Percentiles rank a stretch among this genome's conserved stretches.
Conservation (phyloP, 53 echinoderm and acorn worm genomes). For the Actinopyga echinites region DNA sequence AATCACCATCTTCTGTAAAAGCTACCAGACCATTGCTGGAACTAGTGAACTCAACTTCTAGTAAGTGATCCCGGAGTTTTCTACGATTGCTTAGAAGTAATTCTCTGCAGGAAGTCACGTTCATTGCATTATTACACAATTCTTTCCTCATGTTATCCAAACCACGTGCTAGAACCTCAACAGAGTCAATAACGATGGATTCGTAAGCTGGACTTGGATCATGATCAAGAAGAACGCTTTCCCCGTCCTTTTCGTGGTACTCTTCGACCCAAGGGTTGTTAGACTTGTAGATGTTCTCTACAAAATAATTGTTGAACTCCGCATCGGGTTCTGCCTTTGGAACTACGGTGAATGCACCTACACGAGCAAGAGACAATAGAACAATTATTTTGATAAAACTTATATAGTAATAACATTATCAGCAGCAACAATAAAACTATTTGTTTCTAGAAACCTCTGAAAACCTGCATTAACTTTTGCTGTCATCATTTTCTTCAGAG, state of each 20-base stretch:
- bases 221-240: constrained; percentile 16
- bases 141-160: constrained; percentile 55
- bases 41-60: constrained; percentile 60
- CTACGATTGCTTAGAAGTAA: not conserved
- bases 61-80: constrained; percentile 49
- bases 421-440: too few relatives aligned
- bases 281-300: constrained; percentile 15
- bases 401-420: too few relatives aligned
- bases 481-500: too few relatives aligned
- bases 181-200: constrained; percentile 84
- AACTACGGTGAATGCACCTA: constrained; percentile 80
- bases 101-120: not conserved
- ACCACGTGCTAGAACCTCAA: constrained; percentile 73
- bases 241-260: constrained; percentile 48
- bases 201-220: constrained; percentile 64
- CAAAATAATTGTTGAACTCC: constrained; percentile 71
- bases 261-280: constrained; percentile 77
- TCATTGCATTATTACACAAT: not conserved
- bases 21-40: constrained; percentile 71
- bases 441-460: too few relatives aligned
- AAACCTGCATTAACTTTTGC: too few relatives aligned
- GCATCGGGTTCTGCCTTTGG: constrained; percentile 56
- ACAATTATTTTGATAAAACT: too few relatives aligned
- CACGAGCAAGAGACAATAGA: too few relatives aligned
- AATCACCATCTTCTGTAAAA: constrained; percentile 70